A percentile compares a stretch with the other conserved stretches of the same genome.
phyloP scores from a whole-genome alignment of 2,888 invertebrate genomes.

The Apocheima hispidaria region DNA sequence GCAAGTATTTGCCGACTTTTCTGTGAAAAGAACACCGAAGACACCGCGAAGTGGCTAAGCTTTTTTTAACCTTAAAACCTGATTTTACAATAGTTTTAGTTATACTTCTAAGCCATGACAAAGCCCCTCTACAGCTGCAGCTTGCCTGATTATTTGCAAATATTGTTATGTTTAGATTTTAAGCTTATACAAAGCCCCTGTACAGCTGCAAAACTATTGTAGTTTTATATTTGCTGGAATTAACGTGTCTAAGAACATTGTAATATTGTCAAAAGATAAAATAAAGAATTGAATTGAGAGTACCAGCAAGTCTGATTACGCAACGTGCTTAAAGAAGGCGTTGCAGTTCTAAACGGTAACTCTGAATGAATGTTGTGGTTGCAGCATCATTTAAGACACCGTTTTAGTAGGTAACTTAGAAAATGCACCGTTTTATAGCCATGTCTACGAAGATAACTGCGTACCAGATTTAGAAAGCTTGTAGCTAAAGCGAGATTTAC shows the following conservation, averaged over 20 bases:
- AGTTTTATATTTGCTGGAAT: too few relatives aligned
- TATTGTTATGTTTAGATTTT: too few relatives aligned
- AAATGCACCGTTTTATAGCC: slow-evolving; percentile 7
- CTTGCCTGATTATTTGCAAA: too few relatives aligned
- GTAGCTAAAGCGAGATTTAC: background rate
- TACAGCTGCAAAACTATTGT: too few relatives aligned
- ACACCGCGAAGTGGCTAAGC: slow-evolving; percentile 32
- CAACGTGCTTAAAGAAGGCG: slow-evolving; percentile 31
- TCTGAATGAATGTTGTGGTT: slow-evolving; percentile 32
- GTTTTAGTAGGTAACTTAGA: slow-evolving; percentile 18
- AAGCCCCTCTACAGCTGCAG: too few relatives aligned
- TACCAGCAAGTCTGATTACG: slow-evolving; percentile 39
- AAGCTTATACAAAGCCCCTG: too few relatives aligned
- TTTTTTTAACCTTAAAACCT: slow-evolving; percentile 42
- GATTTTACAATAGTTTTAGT: slow-evolving; percentile 41
- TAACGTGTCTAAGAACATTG: too few relatives aligned
- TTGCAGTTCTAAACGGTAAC: slow-evolving; percentile 39
- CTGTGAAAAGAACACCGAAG: slow-evolving; percentile 13
- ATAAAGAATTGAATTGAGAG: too few relatives aligned
- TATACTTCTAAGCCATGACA: too few relatives aligned
- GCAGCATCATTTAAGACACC: slow-evolving; percentile 15
- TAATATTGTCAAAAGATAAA: too few relatives aligned
- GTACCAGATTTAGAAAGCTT: slow-evolving; percentile 3
- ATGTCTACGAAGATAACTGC: background rate
- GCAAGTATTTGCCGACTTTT: slow-evolving; percentile 36